A percentile compares a stretch with the other conserved stretches of the same genome.
phyloP scores from a whole-genome alignment of 2,113 vertebrate genomes.

The Delphinus delphis region DNA sequence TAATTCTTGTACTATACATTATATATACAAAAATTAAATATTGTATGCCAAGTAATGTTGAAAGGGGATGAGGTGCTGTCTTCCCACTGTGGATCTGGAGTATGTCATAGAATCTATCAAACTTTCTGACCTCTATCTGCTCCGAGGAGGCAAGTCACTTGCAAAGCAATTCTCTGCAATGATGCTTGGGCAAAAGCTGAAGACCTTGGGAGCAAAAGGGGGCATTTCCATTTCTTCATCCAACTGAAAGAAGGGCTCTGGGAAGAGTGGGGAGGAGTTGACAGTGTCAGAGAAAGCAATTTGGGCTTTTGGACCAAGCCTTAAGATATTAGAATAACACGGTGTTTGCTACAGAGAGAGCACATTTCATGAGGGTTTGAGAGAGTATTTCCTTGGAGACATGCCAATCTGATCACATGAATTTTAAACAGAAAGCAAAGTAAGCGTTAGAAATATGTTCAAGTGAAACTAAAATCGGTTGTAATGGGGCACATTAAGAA shows the following conservation, averaged over 20 bases:
- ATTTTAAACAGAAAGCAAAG: slow-evolving; percentile 43
- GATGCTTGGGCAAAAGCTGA: not conserved
- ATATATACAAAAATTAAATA: not conserved
- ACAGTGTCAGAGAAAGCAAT: not conserved
- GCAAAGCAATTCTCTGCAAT: not conserved
- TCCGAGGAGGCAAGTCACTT: not conserved
- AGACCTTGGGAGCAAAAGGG: not conserved
- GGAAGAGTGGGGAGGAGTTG: not conserved
- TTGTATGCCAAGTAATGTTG: not conserved
- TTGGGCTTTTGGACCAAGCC: not conserved
- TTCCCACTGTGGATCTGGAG: not conserved
- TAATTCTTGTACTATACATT: not conserved
- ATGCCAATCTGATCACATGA: not conserved
- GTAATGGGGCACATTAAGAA: not conserved
- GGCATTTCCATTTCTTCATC: not conserved
- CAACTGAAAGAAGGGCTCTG: not conserved
- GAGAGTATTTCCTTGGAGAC: not conserved
- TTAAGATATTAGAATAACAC: not conserved
- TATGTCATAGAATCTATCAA: not conserved
- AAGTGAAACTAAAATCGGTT: slow-evolving; percentile 15
- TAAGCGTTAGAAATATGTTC: not conserved
- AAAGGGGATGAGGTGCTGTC: not conserved
- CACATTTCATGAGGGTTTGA: slow-evolving; percentile 4
- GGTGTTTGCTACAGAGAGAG: not conserved
- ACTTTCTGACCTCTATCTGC: not conserved